Percentiles rank a stretch among this genome's conserved stretches.
phyloP scores from a whole-genome alignment of 2,888 invertebrate genomes.

The Myopa tessellatipennis region DNA sequence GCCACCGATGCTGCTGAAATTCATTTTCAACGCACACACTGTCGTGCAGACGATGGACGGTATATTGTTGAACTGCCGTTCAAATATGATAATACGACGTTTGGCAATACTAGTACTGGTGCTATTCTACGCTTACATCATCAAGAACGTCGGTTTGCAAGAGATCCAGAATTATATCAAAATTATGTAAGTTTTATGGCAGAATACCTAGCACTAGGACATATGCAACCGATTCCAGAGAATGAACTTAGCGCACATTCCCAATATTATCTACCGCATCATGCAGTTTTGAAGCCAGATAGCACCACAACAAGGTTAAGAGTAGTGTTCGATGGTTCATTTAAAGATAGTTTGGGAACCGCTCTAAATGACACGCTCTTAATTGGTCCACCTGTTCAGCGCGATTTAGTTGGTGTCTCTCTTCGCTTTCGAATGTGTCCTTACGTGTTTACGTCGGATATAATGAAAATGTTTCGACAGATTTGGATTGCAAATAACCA shows the following conservation, averaged over 20 bases:
- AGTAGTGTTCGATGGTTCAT: conserved; percentile 9
- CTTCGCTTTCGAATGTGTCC: conserved; percentile 3
- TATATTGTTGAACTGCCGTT: not conserved
- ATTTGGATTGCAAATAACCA: conserved; percentile 8
- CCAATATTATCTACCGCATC: not conserved
- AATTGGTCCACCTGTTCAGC: conserved; percentile 2
- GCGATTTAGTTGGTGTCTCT: conserved; percentile 12
- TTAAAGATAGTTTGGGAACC: conserved; percentile 1
- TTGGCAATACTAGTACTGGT: conserved; percentile 2
- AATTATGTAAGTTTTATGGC: conserved; percentile 10
- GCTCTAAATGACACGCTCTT: not conserved
- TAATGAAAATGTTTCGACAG: conserved; percentile 16
- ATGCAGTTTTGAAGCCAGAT: conserved; percentile 5
- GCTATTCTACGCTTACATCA: conserved; percentile 4
- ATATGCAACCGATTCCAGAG: conserved; percentile 6
- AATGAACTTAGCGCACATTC: not conserved
- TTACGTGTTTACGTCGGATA: conserved; percentile 1
- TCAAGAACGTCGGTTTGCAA: conserved; percentile 5
- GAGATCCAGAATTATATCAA: not conserved
- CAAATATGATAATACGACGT: not conserved
- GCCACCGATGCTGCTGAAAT: conserved; percentile 8
- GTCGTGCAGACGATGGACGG: conserved; percentile 4
- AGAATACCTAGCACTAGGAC: not conserved
- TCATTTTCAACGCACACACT: conserved; percentile 6
- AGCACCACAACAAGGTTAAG: conserved; percentile 1